Evolutionary conservation across 2,113 vertebrate species (phyloP), one percentile per base, ranked within the genome.

Genomic region (Poecilia latipinna): DNA sequence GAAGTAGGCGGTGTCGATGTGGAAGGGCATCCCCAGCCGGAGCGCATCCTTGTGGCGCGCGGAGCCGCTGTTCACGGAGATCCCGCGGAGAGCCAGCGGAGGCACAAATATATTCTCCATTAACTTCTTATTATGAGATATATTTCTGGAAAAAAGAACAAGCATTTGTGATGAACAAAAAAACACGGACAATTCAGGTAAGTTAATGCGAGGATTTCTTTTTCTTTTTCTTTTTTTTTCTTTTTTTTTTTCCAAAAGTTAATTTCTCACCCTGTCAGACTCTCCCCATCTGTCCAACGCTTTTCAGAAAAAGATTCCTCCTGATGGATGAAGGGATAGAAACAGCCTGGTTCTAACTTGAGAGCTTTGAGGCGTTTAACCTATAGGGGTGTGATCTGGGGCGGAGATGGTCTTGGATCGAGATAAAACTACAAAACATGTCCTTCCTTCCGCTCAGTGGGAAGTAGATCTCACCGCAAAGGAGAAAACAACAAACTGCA

Each of bases 21-120:
- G 94, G 84, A 92, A 84, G 1, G 95, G 88, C 75, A 94, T 71
- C n/a, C 90, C 85, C 1, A 94, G 86, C 2, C 78, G 65, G 4
- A 89, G 86, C 7, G 93, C 86, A 17, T 94, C 93, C 60, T 65
- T 83, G 71, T 86, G 90, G 65, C 83, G 79, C n/a, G 90, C 82
- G 4, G 69, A 79, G 35, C 1, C 86, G 65, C 44, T 89, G 1
- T 82, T 90, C 81, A 12, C 67, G 63, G 85, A 83, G 19, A 86
- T 48, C 26, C 92, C 76, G 68, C 82, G 90, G 29, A 94, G 68
- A 28, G 93, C 80, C 84, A 87, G 54, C 0, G 90, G 71, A 74
- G 89, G 85, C 22, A 94, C 72, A 42, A 90, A 91, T 1, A 93
- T 69, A 68, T 85, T 86, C 73, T 94, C 90, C 90, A 93, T 37